Evolutionary conservation across 2,113 vertebrate species (phyloP).

Genomic region (Plotosus lineatus): DNA sequence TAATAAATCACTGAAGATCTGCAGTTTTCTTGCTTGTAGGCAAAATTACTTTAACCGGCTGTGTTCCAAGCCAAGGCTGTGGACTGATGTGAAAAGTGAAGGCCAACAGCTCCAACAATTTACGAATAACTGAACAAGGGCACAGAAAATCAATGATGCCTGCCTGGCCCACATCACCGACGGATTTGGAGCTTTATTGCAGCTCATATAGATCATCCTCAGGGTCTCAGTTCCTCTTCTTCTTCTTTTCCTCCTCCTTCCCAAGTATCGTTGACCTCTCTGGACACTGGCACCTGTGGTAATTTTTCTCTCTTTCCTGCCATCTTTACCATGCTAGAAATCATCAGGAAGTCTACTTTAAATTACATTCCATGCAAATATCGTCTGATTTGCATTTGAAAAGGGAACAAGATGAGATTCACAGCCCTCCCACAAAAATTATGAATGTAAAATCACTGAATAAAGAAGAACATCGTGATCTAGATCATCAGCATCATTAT

Average conservation of each 20-base stretch:
- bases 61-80: constrained; percentile 35
- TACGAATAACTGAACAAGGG: constrained; percentile 51
- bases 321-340: neutral
- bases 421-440: neutral
- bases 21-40: neutral
- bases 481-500: neutral
- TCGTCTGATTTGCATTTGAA: constrained; percentile 21
- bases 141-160: constrained; percentile 49
- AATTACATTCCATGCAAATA: neutral
- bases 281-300: constrained; percentile 7
- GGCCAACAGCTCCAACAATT: constrained; percentile 49
- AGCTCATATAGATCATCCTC: constrained; percentile 38
- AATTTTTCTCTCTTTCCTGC: neutral
- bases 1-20: neutral
- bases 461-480: neutral
- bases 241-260: neutral
- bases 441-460: constrained; percentile 16
- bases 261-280: constrained; percentile 18
- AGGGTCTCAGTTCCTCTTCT: constrained; percentile 6
- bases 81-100: constrained; percentile 40
- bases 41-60: constrained; percentile 5
- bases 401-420: neutral
- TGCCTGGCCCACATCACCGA: constrained; percentile 35
- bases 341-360: constrained; percentile 15
- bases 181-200: constrained; percentile 37